Conservation (phyloP, 2,113 vertebrate genomes). For the Phyllopteryx taeniolatus region DNA sequence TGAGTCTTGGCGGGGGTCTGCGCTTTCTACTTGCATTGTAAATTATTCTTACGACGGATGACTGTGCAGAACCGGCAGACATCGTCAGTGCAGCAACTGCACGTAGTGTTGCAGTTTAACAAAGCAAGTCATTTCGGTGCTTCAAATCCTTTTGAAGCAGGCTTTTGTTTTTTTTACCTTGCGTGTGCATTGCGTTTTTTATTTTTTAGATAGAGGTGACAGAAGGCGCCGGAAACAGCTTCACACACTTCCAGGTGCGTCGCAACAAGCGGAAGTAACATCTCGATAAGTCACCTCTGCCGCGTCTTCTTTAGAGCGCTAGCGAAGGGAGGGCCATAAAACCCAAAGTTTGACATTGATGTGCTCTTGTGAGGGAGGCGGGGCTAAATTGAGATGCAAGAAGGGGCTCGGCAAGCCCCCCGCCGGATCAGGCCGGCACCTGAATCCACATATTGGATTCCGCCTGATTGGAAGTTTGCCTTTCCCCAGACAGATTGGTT, state of each 20-base stretch:
- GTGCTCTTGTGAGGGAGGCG: constrained; percentile 34
- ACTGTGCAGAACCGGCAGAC: neutral
- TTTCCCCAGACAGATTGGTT: constrained; percentile 27
- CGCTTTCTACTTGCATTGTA: no score
- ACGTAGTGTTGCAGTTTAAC: no score
- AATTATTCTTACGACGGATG: no score
- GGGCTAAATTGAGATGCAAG: constrained; percentile 57
- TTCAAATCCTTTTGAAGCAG: neutral
- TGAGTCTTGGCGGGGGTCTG: no score
- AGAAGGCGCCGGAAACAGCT: neutral
- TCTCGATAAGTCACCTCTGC: constrained; percentile 3
- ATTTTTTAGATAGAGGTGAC: neutral
- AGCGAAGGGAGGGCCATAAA: constrained; percentile 2
- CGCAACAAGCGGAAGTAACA: neutral
- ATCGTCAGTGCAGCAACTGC: no score
- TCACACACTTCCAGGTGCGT: neutral
- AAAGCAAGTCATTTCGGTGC: neutral
- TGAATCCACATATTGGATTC: constrained; percentile 46
- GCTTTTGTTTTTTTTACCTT: neutral
- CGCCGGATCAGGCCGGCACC: constrained; percentile 59
- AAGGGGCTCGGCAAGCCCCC: constrained; percentile 38
- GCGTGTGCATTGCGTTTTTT: neutral
- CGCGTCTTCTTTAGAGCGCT: neutral
- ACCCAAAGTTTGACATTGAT: constrained; percentile 32
- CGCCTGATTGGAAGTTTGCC: constrained; percentile 43